Evolutionary conservation across 92 coral and sea anemone species (phyloP).

Genomic region (Zoanthus sansibaricus): DNA sequence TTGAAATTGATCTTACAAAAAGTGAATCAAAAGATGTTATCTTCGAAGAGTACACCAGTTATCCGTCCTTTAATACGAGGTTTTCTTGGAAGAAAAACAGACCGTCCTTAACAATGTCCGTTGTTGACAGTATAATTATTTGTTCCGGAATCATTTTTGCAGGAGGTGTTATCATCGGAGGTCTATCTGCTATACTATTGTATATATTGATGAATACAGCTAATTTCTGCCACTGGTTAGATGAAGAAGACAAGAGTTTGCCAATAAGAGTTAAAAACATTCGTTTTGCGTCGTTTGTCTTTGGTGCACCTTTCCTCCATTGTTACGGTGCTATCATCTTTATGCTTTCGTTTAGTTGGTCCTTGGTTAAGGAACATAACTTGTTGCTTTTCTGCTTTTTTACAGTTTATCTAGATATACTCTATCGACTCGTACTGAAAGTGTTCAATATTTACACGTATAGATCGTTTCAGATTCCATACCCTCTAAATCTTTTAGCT

Average conservation of each 20-base stretch:
- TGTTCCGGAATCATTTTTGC: background rate
- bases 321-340: constrained; percentile 41
- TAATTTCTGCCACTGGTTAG: constrained; percentile 41
- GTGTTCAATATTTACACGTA: constrained; percentile 32
- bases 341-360: constrained; percentile 49
- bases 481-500: constrained; percentile 36
- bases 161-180: background rate
- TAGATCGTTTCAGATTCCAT: constrained; percentile 42
- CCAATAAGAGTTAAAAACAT: constrained; percentile 34
- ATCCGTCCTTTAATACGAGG: background rate
- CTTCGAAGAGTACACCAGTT: background rate
- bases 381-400: constrained; percentile 40
- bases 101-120: background rate
- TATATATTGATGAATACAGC: constrained; percentile 4
- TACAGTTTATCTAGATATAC: constrained; percentile 27
- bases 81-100: background rate
- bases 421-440: constrained; percentile 42
- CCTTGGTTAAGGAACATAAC: constrained; percentile 48
- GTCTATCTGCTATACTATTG: background rate
- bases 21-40: background rate
- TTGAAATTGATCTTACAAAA: background rate
- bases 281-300: constrained; percentile 44
- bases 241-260: constrained; percentile 15
- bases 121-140: background rate
- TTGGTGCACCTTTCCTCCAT: constrained; percentile 41